Evolutionary conservation across 1,140 invertebrate genomes (phyloP), one percentile per base, ranked within the genome.

Genomic region (Drosophila persimilis): DNA sequence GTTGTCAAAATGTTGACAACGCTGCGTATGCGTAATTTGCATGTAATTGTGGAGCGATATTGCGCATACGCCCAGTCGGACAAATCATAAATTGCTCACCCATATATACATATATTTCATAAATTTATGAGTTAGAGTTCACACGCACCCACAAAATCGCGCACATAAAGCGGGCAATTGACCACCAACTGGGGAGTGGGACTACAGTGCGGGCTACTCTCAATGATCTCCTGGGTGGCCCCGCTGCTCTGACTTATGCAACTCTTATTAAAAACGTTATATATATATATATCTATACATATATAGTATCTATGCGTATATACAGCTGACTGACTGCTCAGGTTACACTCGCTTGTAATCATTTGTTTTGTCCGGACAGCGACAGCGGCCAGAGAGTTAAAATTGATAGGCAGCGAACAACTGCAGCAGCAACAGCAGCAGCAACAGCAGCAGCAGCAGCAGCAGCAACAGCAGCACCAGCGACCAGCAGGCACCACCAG

Each of bases 281-380:
- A 85, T 70, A 50, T 69, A 50, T 57, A 69, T 46, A 81, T 81
- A 57, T 9, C 15, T 39, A 15, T 24, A 24, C 4, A 4, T 24
- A 24, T 4, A 24, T 48, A 50, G 6, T 31, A 31, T 9, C 0
- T 31, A 8, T 9, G 44, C 43, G 63, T 50, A 9, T 31, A 11
- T 17, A 15, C 7, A 59, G 29, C 11, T n/a, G 9, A 29, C 9
- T 26, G n/a, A 15, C 73, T 60, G 80, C 81, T 85, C 80, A 85
- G 69, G 80, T 86, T 85, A 85, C 81, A 80, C 77, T 85, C 80
- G 77, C 80, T 77, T 80, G 77, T 85, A 80, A 85, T 85, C 77
- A 85, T 85, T 85, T 85, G 80, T 85, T 85, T 85, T 64, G 67
- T 52, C 53, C 57, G 54, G 73, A 84, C 80, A 84, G 80, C 79